Evolutionary conservation across 2,113 vertebrate genomes (phyloP).

Genomic region (Dicaeum eximium): DNA sequence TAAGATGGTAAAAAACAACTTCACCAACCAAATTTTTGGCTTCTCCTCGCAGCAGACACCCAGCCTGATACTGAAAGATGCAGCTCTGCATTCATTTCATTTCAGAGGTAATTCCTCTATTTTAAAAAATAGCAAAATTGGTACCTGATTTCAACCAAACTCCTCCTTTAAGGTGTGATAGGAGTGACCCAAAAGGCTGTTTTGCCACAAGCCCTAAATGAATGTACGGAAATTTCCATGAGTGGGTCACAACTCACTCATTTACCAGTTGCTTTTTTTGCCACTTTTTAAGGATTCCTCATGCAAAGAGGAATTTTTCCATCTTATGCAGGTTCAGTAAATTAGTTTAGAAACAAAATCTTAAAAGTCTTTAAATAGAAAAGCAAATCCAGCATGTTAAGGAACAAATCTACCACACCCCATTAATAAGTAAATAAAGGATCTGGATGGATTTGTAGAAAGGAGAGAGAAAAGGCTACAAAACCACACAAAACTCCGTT

Average conservation of each 20-base stretch:
- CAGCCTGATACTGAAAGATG: neutral
- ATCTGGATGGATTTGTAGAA: neutral
- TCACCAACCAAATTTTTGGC: neutral
- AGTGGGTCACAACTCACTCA: neutral
- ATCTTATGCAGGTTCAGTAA: neutral
- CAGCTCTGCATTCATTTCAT: neutral
- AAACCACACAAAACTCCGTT: neutral
- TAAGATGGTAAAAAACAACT: neutral
- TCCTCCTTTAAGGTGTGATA: neutral
- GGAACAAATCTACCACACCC: conserved; percentile 21
- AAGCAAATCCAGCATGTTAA: neutral
- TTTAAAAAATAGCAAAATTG: neutral
- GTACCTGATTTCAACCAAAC: neutral
- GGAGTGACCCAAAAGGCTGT: neutral
- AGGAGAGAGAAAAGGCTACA: neutral
- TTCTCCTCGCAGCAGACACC: neutral
- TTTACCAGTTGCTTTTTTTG: conserved; percentile 24
- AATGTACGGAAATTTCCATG: neutral
- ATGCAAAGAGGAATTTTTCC: neutral
- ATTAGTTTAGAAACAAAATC: neutral
- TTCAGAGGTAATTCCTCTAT: neutral
- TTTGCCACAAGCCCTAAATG: neutral
- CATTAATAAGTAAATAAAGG: neutral
- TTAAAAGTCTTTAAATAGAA: conserved; percentile 35
- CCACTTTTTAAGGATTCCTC: conserved; percentile 22